phyloP scores from a whole-genome alignment of 2,888 invertebrate species.

The Stegana nigrithorax region DNA sequence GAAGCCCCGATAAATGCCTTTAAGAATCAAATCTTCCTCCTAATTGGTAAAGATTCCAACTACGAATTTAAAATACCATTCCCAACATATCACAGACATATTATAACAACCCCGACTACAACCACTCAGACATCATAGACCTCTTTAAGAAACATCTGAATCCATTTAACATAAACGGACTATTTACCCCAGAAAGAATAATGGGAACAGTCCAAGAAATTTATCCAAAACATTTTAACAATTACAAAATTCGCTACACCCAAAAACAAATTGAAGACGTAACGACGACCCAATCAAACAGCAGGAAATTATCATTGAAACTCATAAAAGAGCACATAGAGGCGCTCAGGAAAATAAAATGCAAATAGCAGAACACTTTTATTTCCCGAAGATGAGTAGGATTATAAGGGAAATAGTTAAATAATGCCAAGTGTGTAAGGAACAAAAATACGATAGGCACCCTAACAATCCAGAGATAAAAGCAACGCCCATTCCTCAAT shows the following conservation, averaged over 20 bases:
- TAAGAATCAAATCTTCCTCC: conserved; percentile 24
- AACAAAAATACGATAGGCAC: conserved; percentile 33
- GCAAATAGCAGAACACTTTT: conserved; percentile 24
- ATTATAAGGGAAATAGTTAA: conserved; percentile 15
- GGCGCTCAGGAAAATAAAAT: conserved; percentile 25
- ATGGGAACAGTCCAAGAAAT: not conserved
- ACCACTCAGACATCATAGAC: no score
- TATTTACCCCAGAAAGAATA: not conserved
- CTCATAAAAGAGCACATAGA: conserved; percentile 20
- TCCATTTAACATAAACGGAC: not conserved
- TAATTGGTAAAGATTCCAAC: no score
- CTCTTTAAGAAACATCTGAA: not conserved
- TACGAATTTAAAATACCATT: not conserved
- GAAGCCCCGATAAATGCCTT: conserved; percentile 27
- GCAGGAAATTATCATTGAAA: conserved; percentile 10
- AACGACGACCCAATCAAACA: conserved; percentile 12
- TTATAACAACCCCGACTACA: no score
- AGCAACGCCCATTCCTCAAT: conserved; percentile 29
- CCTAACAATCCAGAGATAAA: conserved; percentile 25
- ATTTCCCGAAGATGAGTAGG: conserved; percentile 17
- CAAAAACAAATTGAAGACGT: conserved; percentile 23
- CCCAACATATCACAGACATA: conserved; percentile 20
- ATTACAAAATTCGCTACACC: conserved; percentile 19
- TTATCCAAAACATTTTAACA: not conserved
- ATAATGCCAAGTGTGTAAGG: conserved; percentile 24